A percentile compares a stretch with the other conserved stretches of the same genome.
Evolutionary conservation across 2,888 invertebrate species (phyloP).

Genomic region (Andrena fulva): DNA sequence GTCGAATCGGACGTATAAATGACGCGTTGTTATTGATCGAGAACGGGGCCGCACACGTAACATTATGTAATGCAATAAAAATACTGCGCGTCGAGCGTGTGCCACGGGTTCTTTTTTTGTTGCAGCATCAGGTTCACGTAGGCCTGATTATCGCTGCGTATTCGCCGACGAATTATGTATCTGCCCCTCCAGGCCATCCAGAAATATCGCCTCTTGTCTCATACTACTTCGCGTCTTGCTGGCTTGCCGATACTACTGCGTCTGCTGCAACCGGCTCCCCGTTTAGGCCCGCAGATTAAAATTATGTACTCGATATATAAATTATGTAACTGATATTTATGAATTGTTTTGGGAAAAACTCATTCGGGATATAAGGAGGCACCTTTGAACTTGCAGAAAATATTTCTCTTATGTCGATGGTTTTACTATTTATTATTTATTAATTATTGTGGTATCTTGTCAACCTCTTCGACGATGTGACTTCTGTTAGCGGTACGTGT

Average conservation of each 20-base stretch:
- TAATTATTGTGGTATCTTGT: too few relatives aligned
- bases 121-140: constrained; percentile 15
- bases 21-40: background rate
- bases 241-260: constrained; percentile 21
- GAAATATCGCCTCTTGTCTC: constrained; percentile 38
- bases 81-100: constrained; percentile 10
- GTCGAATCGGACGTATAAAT: background rate
- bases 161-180: constrained; percentile 18
- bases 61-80: constrained; percentile 21
- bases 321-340: too few relatives aligned
- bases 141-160: constrained; percentile 11
- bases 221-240: constrained; percentile 25
- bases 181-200: constrained; percentile 19
- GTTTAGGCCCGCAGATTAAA: background rate
- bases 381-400: too few relatives aligned
- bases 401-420: too few relatives aligned
- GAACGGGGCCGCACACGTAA: background rate
- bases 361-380: too few relatives aligned
- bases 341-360: too few relatives aligned
- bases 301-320: background rate
- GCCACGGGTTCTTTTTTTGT: constrained; percentile 23
- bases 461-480: too few relatives aligned
- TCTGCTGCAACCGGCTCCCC: background rate
- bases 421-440: too few relatives aligned
- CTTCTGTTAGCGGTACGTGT: too few relatives aligned